Conservation (phyloP, 1,140 invertebrate species). For the Scaptomyza graminum region DNA sequence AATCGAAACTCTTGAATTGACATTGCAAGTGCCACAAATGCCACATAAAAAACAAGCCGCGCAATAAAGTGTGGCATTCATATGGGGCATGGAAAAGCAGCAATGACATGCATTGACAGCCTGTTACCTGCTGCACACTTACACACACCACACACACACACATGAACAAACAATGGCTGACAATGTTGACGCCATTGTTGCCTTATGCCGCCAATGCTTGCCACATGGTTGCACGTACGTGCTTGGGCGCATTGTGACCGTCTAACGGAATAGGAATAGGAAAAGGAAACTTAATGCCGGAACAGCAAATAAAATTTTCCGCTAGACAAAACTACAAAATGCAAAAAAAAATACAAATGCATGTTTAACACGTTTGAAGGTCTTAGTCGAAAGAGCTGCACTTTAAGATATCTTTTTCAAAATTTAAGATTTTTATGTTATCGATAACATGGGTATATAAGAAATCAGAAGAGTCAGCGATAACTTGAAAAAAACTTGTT, state of each 20-base stretch:
- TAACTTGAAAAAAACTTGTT: too few species aligned
- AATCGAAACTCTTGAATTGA: too few species aligned
- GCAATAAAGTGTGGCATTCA: conserved; percentile 7
- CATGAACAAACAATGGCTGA: conserved; percentile 9
- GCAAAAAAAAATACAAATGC: too few species aligned
- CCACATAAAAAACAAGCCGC: neutral
- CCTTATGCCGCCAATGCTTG: conserved; percentile 14
- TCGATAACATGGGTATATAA: too few species aligned
- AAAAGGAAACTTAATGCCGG: conserved; percentile 29
- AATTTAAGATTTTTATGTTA: too few species aligned
- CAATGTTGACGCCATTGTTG: conserved; percentile 27
- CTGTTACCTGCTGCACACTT: conserved; percentile 4
- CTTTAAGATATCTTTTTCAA: too few species aligned
- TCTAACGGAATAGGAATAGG: conserved; percentile 20
- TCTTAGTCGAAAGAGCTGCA: too few species aligned
- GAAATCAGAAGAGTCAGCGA: too few species aligned
- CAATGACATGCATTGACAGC: conserved; percentile 23
- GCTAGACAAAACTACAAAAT: neutral
- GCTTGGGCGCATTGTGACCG: neutral
- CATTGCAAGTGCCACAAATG: neutral
- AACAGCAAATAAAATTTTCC: conserved; percentile 21
- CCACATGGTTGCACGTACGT: conserved; percentile 21
- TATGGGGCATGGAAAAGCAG: neutral
- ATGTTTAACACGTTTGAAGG: too few species aligned
- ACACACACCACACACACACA: conserved; percentile 1